phyloP scores from a whole-genome alignment of 1,140 invertebrate species.

The Pollicipes pollicipes region DNA sequence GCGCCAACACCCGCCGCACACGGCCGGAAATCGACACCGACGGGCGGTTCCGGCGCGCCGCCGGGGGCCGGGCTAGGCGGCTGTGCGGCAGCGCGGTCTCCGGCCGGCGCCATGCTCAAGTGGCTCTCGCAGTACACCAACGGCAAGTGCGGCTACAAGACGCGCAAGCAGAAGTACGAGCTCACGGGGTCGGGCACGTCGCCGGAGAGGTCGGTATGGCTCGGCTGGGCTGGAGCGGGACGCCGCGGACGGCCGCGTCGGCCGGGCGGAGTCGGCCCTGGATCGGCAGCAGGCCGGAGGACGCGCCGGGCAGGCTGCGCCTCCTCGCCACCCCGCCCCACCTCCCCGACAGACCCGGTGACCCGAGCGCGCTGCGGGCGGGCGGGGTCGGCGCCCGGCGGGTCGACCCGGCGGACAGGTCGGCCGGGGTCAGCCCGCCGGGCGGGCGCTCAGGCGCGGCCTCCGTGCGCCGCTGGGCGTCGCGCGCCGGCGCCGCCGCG shows the following conservation, averaged over 20 bases:
- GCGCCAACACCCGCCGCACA: too few species aligned
- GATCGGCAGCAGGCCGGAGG: neutral
- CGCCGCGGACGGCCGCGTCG: too few species aligned
- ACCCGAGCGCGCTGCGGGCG: neutral
- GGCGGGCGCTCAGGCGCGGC: too few species aligned
- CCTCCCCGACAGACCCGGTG: neutral
- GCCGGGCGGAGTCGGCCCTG: neutral
- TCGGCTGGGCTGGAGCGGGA: neutral
- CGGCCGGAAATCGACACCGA: neutral
- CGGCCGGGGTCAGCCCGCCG: too few species aligned
- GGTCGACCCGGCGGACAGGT: neutral
- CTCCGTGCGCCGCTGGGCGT: neutral
- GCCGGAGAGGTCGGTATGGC: neutral
- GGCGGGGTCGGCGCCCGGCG: neutral
- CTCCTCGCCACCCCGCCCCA: neutral
- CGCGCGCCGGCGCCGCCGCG: too few species aligned
- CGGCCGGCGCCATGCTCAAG: neutral
- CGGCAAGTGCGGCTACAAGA: neutral
- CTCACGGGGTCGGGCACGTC: neutral
- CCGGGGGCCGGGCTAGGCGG: neutral
- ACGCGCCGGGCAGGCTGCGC: neutral
- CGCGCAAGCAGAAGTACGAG: neutral
- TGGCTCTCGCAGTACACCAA: conserved; percentile 1
- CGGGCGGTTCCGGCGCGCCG: neutral
- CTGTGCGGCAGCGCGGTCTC: neutral